Evolutionary conservation across 2,888 invertebrate genomes (phyloP).

Genomic region (Hoplodrina ambigua): DNA sequence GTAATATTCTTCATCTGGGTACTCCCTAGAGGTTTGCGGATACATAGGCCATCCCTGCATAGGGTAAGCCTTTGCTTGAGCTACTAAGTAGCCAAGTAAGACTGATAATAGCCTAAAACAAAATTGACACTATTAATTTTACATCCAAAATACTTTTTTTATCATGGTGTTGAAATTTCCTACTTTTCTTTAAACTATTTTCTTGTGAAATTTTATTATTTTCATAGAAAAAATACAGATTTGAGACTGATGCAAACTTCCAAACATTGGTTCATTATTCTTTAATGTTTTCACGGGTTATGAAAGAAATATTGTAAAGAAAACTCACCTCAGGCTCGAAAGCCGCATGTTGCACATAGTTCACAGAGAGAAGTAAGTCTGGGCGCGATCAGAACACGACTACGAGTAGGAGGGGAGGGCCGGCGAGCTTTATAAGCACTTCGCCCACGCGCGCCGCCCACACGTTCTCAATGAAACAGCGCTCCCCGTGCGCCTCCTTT

Average conservation of each 20-base stretch:
- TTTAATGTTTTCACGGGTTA: constrained; percentile 11
- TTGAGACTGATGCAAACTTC: background rate
- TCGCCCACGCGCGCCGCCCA: constrained; percentile 91
- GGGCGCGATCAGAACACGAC: constrained; percentile 79
- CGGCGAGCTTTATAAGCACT: constrained; percentile 84
- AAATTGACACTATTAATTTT: constrained; percentile 40
- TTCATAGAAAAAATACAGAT: background rate
- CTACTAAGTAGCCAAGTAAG: constrained; percentile 87
- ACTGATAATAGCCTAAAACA: constrained; percentile 82
- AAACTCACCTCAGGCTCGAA: constrained; percentile 81
- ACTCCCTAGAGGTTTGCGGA: constrained; percentile 88
- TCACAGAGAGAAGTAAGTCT: constrained; percentile 75
- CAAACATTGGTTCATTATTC: background rate
- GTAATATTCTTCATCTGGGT: constrained; percentile 90
- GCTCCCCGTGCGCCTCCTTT: constrained; percentile 66
- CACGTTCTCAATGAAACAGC: constrained; percentile 93
- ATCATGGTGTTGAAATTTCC: too few relatives aligned
- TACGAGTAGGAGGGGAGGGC: constrained; percentile 80
- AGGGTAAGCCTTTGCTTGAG: constrained; percentile 84
- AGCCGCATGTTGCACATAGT: constrained; percentile 82
- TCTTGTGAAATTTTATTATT: background rate
- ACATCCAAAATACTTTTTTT: background rate
- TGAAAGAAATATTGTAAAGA: constrained; percentile 30
- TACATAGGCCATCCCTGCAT: constrained; percentile 87
- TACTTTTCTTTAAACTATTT: background rate